Evolutionary conservation across 2,888 invertebrate genomes (phyloP), one percentile per base, ranked within the genome.

Genomic region (Dorcus parallelipipedus): DNA sequence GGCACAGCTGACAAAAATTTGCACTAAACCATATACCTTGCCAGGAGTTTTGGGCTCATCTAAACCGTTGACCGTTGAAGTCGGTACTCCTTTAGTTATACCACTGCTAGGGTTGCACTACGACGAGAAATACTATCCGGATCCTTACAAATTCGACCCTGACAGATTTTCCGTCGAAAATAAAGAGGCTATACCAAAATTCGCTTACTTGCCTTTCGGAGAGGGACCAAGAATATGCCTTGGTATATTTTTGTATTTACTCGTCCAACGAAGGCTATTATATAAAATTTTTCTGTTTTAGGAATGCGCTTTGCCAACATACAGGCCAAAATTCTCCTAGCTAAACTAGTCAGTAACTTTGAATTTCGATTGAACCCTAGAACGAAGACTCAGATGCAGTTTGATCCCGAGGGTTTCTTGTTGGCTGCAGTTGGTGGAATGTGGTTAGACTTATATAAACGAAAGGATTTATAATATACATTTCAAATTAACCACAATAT

Each of bases 221-320:
- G 69, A 69, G 47, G 71, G 71, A 4, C 71, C 71, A 6, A 60
- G 70, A 47, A 61, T 60, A 50, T 72, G 71, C 54, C 47, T 72
- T 51, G 71, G 71, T 71, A 59, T 51, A 23, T 14, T 14, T n/a
- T n/a, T n/a, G n/a, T 1, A 60, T 45, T 41, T n/a, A 0, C 14
- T 41, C 3, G 3, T 10, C 14, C 41, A 7, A 8, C 41, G 14
- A 5, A n/a, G 9, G 5, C n/a, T 3, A 10, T 41, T 41, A 41
- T 41, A 4, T 7, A 41, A 14, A 9, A 10, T 41, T 10, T 17
- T 55, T 45, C 23, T 60, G 17, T 20, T 59, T 33, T 42, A 61
- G 64, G 66, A 38, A 56, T 58, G 38, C 52, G 62, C 38, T 68
- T 68, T 45, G 68, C 64, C 9, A 20, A 62, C 42, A 43, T 61